Evolutionary conservation across 2,888 invertebrate genomes (phyloP).

Genomic region (Sepioteuthis lessoniana): DNA sequence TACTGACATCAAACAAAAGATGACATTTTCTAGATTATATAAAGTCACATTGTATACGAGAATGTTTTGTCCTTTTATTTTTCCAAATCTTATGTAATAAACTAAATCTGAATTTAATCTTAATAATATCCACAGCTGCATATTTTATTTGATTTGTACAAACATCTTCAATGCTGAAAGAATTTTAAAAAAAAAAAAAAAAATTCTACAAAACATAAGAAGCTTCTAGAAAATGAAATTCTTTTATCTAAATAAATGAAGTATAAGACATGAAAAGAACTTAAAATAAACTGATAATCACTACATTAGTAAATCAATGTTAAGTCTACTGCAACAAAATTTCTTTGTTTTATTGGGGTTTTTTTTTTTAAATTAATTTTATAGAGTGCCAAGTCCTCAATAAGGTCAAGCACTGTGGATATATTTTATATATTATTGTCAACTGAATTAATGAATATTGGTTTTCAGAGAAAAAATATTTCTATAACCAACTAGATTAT

Average conservation of each 20-base stretch:
- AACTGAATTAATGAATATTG: neutral
- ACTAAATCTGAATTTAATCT: too few species aligned
- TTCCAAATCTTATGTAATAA: too few species aligned
- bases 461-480: neutral
- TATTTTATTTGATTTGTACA: neutral
- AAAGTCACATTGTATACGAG: too few species aligned
- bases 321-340: neutral
- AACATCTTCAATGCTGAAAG: neutral
- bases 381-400: neutral
- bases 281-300: neutral
- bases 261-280: neutral
- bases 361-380: too few species aligned
- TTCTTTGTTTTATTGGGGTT: too few species aligned
- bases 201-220: neutral
- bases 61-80: too few species aligned
- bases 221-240: neutral
- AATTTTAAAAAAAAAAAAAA: too few species aligned
- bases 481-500: neutral
- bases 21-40: too few species aligned
- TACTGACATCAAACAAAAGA: too few species aligned
- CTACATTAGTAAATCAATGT: neutral
- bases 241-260: neutral
- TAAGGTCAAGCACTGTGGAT: neutral
- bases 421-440: neutral
- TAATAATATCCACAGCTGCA: too few species aligned